These are phyloP conservation scores for Dinoponera quadriceps DNA, from an alignment of 1,140 invertebrate species.

Conservation along the genomic window DNA sequence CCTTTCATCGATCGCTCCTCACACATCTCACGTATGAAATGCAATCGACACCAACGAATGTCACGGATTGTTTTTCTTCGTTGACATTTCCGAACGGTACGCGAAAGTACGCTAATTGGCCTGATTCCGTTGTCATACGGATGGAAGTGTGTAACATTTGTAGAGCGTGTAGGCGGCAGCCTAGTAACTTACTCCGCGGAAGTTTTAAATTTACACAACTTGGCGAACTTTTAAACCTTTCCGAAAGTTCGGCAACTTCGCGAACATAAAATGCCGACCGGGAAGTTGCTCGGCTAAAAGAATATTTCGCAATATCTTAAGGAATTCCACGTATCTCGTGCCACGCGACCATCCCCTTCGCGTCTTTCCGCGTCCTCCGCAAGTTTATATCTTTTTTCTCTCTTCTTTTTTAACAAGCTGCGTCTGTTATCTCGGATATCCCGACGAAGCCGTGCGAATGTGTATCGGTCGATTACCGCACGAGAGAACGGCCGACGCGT, in stretches of 20 bases:
- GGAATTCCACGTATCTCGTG: slow-evolving; percentile 32
- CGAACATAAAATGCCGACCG: slow-evolving; percentile 39
- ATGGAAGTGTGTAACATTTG: slow-evolving; percentile 35
- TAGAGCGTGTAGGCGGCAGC: slow-evolving; percentile 28
- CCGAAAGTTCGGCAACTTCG: slow-evolving; percentile 54
- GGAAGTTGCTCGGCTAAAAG: slow-evolving; percentile 57
- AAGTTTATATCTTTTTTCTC: slow-evolving; percentile 26
- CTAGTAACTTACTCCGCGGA: slow-evolving; percentile 59
- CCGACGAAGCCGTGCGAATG: slow-evolving; percentile 13
- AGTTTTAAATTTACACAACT: slow-evolving; percentile 73
- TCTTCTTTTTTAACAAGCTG: neutral
- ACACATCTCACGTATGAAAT: neutral
- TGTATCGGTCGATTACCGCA: no score
- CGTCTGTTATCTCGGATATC: slow-evolving; percentile 14
- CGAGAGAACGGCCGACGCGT: slow-evolving; percentile 4
- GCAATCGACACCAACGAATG: neutral
- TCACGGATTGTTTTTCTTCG: slow-evolving; percentile 7
- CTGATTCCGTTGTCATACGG: slow-evolving; percentile 29
- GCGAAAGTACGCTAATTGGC: slow-evolving; percentile 29
- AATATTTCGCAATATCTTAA: slow-evolving; percentile 57
- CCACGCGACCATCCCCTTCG: slow-evolving; percentile 18
- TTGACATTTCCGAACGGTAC: neutral
- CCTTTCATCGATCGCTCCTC: neutral
- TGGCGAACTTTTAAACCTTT: slow-evolving; percentile 49
- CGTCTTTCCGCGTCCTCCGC: neutral